Conservation (phyloP, 2,113 vertebrate species). For the Pogona vitticeps region DNA sequence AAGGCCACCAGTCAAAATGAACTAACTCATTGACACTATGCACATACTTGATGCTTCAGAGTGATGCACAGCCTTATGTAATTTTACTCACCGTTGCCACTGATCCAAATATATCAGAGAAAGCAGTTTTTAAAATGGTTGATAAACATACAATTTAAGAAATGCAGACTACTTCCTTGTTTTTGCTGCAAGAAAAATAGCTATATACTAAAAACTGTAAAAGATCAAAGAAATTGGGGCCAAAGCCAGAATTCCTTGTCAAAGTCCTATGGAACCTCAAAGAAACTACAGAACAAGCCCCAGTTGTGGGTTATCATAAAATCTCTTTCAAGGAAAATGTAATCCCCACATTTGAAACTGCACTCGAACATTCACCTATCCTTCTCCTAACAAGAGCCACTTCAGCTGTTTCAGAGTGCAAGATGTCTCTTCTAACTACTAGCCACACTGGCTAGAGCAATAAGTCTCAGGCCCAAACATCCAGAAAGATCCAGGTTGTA, state of each 20-base stretch:
- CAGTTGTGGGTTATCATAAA: neutral
- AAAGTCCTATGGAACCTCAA: neutral
- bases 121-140: neutral
- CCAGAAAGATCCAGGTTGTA: neutral
- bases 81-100: neutral
- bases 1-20: neutral
- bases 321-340: neutral
- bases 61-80: neutral
- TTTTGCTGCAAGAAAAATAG: neutral
- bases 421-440: neutral
- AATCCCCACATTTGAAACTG: neutral
- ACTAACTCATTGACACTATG: neutral
- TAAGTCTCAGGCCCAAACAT: neutral
- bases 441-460: neutral
- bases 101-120: neutral
- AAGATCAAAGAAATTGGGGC: neutral
- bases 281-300: neutral
- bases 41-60: neutral
- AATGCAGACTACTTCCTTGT: neutral
- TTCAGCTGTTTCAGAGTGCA: neutral
- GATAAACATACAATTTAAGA: neutral
- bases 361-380: neutral
- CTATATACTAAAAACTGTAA: neutral
- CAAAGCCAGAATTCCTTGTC: neutral
- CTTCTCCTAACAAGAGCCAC: neutral